These are phyloP conservation scores for Lethenteron camtschaticum DNA, from an alignment of 2,113 vertebrate genomes.

Conservation along the genomic window DNA sequence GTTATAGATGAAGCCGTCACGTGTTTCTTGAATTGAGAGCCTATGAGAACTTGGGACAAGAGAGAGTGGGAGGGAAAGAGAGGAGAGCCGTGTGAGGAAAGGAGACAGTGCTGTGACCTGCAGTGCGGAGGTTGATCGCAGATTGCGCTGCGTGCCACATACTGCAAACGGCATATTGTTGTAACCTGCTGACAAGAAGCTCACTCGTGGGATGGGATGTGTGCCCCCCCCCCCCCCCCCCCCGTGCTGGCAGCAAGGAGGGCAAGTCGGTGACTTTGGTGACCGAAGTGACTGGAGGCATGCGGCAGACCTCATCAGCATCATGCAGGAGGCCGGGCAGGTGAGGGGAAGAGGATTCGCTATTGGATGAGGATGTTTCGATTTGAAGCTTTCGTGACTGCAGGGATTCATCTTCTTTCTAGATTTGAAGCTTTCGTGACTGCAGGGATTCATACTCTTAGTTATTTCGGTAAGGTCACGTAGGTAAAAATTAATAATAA, in stretches of 20 bases:
- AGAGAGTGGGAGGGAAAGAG: too few species aligned
- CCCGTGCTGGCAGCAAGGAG: constrained; percentile 24
- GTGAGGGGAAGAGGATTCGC: constrained; percentile 14
- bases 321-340: constrained; percentile 62
- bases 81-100: not conserved
- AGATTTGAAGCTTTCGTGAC: not conserved
- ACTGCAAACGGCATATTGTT: not conserved
- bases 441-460: too few species aligned
- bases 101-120: not conserved
- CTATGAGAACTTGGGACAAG: not conserved
- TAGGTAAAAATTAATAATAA: too few species aligned
- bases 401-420: too few species aligned
- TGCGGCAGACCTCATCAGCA: constrained; percentile 53
- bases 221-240: not conserved
- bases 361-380: not conserved
- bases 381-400: not conserved
- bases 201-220: not conserved
- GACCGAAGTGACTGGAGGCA: constrained; percentile 59
- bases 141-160: not conserved
- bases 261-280: constrained; percentile 55
- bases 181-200: not conserved
- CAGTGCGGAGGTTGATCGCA: not conserved
- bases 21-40: not conserved
- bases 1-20: not conserved
- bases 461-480: too few species aligned